Percentiles rank a stretch among this genome's conserved stretches.
Conservation (phyloP, 2,113 vertebrate species). For the Phrynosoma platyrhinos region DNA sequence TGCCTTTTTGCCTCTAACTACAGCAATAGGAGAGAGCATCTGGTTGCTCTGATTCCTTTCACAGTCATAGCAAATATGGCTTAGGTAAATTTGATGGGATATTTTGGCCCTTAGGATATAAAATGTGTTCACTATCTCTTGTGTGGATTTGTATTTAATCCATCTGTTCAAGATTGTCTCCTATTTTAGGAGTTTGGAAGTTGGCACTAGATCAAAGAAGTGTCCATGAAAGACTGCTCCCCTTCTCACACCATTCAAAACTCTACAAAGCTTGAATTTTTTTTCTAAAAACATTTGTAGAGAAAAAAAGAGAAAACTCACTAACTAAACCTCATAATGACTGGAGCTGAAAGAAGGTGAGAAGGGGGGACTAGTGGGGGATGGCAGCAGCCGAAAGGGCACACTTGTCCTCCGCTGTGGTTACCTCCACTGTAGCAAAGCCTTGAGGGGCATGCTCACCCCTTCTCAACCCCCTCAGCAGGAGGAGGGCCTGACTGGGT, state of each 20-base stretch:
- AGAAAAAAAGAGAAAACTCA: neutral
- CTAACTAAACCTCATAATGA: neutral
- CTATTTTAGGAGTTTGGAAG: neutral
- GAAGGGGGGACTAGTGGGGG: neutral
- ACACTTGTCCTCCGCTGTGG: too few relatives aligned
- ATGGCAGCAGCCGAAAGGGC: too few relatives aligned
- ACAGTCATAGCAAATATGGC: constrained; percentile 31
- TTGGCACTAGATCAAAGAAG: constrained; percentile 1
- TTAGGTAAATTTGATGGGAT: constrained; percentile 37
- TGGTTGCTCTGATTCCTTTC: constrained; percentile 29
- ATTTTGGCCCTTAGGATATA: constrained; percentile 22
- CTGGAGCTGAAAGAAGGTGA: neutral
- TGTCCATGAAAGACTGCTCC: neutral
- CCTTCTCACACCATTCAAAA: neutral
- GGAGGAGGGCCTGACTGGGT: too few relatives aligned
- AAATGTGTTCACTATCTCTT: neutral
- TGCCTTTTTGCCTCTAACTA: constrained; percentile 46
- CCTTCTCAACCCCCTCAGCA: too few relatives aligned
- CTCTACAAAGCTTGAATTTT: rapidly evolving
- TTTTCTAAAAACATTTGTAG: neutral
- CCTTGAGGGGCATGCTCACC: too few relatives aligned
- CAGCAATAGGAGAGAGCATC: constrained; percentile 7
- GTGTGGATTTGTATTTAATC: neutral
- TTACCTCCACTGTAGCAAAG: too few relatives aligned
- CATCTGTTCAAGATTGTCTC: constrained; percentile 38